Percentiles rank a stretch among this genome's conserved stretches.
Conservation (phyloP, 2,113 vertebrate species). For the Grallaria varia region DNA sequence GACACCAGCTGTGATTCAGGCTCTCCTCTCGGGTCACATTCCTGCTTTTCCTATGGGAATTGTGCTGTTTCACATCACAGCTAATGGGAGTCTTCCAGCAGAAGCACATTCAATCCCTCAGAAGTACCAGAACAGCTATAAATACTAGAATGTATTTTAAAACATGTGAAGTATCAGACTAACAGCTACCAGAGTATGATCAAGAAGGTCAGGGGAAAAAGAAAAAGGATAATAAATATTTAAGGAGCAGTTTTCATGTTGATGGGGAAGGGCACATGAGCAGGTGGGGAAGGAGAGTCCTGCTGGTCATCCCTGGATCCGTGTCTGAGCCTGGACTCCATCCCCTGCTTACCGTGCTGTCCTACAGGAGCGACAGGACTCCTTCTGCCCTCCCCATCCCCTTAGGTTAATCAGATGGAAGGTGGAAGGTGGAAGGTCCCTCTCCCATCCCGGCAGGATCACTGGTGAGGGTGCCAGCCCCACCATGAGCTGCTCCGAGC, state of each 20-base stretch:
- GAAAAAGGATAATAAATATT: background rate
- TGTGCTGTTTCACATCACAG: background rate
- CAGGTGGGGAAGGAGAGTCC: background rate
- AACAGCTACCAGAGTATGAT: background rate
- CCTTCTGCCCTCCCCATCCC: background rate
- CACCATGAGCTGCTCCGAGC: fast-evolving
- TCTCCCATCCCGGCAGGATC: background rate
- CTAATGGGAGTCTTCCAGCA: background rate
- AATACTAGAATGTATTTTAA: background rate
- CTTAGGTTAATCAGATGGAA: too few species aligned
- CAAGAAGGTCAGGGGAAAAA: background rate
- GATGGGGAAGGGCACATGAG: background rate
- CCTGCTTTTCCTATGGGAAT: background rate
- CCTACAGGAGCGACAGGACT: fast-evolving
- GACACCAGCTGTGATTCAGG: background rate
- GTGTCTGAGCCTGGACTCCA: background rate
- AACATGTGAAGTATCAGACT: background rate
- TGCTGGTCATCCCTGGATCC: background rate
- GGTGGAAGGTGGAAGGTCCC: fast-evolving
- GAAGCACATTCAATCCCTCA: background rate
- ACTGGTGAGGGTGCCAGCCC: background rate
- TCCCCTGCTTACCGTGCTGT: fast-evolving
- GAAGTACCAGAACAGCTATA: background rate
- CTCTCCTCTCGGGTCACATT: background rate
- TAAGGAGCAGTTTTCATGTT: fast-evolving